phyloP scores from a whole-genome alignment of 2,797 vertebrate species.

The Chiroxiphia lanceolata region DNA sequence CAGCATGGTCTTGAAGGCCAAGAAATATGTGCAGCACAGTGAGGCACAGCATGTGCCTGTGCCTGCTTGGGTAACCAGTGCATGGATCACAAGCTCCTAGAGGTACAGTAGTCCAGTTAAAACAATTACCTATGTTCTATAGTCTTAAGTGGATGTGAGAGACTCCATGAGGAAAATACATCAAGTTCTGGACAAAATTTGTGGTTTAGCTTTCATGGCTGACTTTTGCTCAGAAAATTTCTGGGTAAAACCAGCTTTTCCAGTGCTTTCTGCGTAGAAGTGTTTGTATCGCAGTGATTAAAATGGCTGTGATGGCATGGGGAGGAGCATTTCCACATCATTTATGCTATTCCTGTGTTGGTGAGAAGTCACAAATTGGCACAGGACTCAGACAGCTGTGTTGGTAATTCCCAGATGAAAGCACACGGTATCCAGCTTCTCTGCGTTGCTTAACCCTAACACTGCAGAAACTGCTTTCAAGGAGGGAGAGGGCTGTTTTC shows the following conservation, averaged over 20 bases:
- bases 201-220: neutral
- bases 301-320: neutral
- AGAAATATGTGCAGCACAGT: neutral
- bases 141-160: neutral
- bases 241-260: neutral
- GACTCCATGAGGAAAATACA: neutral
- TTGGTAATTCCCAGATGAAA: neutral
- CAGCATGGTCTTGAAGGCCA: neutral
- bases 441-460: neutral
- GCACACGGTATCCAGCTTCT: neutral
- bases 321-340: neutral
- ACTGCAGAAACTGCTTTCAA: neutral
- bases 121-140: neutral
- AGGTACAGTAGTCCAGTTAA: neutral
- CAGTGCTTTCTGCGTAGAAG: neutral
- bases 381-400: neutral
- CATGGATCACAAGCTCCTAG: neutral
- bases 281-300: neutral
- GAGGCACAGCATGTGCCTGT: rapidly evolving
- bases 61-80: neutral
- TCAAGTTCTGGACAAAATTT: neutral
- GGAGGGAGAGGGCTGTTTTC: neutral
- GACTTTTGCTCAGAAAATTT: neutral
- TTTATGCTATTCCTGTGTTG: neutral
- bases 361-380: neutral